Base-by-base conservation (phyloP, 1,140 invertebrate genomes). In the Berghia stephanieae region DNA sequence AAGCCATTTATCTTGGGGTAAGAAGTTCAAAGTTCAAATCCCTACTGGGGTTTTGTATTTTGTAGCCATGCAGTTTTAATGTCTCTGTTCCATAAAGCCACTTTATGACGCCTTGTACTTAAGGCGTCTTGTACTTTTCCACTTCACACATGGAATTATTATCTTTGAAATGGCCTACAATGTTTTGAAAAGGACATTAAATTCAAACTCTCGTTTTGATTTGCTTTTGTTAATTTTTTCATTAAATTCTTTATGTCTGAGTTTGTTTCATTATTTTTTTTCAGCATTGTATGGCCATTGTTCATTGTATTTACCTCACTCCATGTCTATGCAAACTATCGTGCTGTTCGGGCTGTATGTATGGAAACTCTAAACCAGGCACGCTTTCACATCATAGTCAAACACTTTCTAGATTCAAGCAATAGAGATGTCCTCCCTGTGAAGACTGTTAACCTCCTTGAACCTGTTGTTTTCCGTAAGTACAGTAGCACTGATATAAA, bases 251-350 rank as follows among this genome's bases (percentile, higher is more conserved):
- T 55, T 21, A 13, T 21, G 5, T 3, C n/a, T 5, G 5, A 6
- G 5, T 55, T 21, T 36, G 5, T 27, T 36, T 38, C 10, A 27
- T 57, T n/a, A 34, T 16, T 67, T 42, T 57, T 81, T 91, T 90
- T 78, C 84, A 94, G 93, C 52, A 88, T 92, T 75, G 91, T 94
- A 55, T 94, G 94, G 91, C 87, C 89, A 38, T 81, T 95, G 8
- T 95, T 94, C 88, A 75, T 93, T 34, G 57, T 94, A 0, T 93
- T 97, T 83, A 95, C 95, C n/a, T 80, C 90, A 34, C 82, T 96
- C 31, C 97, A 99, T 90, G 89, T 98, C 1, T 92, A 92, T 85
- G 93, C 95, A 5, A 98, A 98, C 91, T 96, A 96, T 85, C 91
- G 91, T 79, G 96, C 96, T 10, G 95, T 98, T 0, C 92, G 92